These are phyloP conservation scores for Mormyrus proboscirostris DNA, from an alignment of 2,797 vertebrate genomes.

Conservation along the genomic window DNA sequence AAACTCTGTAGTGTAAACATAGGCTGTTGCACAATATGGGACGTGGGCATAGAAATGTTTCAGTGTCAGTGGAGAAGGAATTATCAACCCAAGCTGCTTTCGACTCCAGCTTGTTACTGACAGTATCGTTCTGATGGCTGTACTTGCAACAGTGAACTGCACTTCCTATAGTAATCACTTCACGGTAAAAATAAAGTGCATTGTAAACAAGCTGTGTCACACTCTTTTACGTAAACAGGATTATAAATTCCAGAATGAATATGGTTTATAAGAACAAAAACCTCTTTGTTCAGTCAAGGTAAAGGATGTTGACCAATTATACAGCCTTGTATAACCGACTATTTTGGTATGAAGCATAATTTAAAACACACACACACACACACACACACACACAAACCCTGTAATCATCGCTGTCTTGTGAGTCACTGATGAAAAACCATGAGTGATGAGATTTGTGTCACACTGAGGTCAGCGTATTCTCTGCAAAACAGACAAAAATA, in stretches of 20 bases:
- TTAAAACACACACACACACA: background rate
- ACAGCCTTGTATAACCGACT: background rate
- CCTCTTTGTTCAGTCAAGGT: background rate
- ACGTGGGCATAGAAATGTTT: background rate
- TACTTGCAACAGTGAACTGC: background rate
- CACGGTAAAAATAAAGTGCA: background rate
- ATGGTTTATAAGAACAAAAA: background rate
- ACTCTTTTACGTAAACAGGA: background rate
- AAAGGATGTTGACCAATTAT: background rate
- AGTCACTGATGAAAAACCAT: background rate
- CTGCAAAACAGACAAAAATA: background rate
- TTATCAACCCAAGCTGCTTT: background rate
- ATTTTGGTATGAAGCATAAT: background rate
- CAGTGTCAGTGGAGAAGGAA: background rate
- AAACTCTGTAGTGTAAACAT: conserved; percentile 16
- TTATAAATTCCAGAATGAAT: background rate
- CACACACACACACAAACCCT: background rate
- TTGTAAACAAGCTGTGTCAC: background rate
- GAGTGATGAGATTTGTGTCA: background rate
- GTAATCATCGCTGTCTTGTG: background rate
- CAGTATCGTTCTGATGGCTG: background rate
- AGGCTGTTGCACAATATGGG: conserved; percentile 9
- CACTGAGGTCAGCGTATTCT: background rate
- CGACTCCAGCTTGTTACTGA: background rate
- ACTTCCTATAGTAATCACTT: background rate